Evolutionary conservation across 2,797 vertebrate genomes (phyloP).

Genomic region (Paramormyrops hopkinsi): DNA sequence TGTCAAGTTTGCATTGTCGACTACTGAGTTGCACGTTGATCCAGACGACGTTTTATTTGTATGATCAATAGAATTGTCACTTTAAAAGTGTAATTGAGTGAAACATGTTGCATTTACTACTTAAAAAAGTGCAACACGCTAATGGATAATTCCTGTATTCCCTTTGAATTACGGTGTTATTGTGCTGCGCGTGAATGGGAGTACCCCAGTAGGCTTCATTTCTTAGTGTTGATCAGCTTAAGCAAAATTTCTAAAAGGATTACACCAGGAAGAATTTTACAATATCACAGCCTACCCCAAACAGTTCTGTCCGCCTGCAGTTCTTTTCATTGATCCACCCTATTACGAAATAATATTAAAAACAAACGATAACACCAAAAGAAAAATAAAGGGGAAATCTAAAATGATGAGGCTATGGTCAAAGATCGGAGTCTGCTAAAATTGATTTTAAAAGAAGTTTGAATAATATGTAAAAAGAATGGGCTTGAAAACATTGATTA

Average conservation of each 20-base stretch:
- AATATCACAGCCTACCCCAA: constrained; percentile 46
- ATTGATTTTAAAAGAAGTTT: neutral
- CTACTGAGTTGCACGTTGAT: neutral
- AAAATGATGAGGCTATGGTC: neutral
- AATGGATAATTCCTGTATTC: neutral
- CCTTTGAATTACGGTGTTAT: neutral
- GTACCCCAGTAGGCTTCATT: constrained; percentile 50
- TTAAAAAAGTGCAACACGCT: neutral
- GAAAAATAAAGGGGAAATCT: neutral
- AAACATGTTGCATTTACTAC: neutral
- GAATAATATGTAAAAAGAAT: neutral
- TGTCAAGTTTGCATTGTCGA: neutral
- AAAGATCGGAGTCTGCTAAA: neutral
- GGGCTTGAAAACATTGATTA: neutral
- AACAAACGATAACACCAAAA: neutral
- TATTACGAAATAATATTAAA: neutral
- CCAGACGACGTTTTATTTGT: neutral
- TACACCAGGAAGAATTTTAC: constrained; percentile 58
- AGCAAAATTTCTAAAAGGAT: constrained; percentile 58
- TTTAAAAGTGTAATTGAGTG: neutral
- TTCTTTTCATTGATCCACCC: constrained; percentile 1
- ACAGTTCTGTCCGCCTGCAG: constrained; percentile 36
- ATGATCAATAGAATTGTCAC: neutral
- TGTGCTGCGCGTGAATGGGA: constrained; percentile 22
- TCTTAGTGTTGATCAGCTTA: constrained; percentile 53